These are phyloP conservation scores for Leptopterna dolabrata DNA, from an alignment of 2,888 invertebrate genomes.

Conservation along the genomic window DNA sequence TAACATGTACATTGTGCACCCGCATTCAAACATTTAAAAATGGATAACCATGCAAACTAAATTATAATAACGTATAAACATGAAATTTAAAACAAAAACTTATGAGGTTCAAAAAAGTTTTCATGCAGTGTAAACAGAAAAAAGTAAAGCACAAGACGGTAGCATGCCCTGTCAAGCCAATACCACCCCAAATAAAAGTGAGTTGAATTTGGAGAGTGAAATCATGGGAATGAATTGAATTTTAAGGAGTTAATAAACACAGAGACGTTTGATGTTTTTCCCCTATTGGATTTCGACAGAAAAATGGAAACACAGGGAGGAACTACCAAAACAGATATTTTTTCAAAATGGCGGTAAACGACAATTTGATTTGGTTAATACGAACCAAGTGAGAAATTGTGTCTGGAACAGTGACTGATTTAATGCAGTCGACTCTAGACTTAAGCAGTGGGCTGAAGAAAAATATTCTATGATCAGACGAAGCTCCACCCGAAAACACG, in stretches of 20 bases:
- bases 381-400: no score
- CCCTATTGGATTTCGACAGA: no score
- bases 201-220: background rate
- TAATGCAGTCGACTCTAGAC: no score
- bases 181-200: constrained; percentile 15
- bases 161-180: constrained; percentile 53
- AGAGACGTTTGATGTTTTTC: background rate
- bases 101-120: background rate
- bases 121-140: constrained; percentile 34
- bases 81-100: background rate
- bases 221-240: background rate
- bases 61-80: background rate
- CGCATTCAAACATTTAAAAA: constrained; percentile 59
- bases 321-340: background rate
- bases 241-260: background rate
- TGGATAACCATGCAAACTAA: constrained; percentile 26
- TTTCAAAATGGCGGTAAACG: background rate
- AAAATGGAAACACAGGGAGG: background rate
- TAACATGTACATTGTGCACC: constrained; percentile 60
- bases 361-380: no score
- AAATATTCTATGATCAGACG: background rate
- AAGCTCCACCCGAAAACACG: background rate
- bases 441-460: no score
- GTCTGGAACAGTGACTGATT: no score
- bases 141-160: constrained; percentile 24